Conservation (phyloP, 64 coral and sea anemone species). For the Montipora foliosa region DNA sequence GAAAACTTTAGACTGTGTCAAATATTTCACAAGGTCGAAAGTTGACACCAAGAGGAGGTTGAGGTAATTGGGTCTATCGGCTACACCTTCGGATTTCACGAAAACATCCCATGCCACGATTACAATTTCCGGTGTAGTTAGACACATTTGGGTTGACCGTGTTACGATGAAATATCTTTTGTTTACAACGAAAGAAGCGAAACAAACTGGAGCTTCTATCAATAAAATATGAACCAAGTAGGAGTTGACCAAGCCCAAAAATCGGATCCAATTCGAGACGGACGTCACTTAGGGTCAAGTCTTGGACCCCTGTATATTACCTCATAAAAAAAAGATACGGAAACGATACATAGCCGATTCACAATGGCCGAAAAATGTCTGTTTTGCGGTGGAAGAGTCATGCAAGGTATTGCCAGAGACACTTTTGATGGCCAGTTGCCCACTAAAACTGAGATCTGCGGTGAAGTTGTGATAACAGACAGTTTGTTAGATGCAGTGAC, state of each 20-base stretch:
- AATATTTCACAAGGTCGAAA: neutral
- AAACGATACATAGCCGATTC: slow-evolving; percentile 5
- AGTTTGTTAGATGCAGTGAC: neutral
- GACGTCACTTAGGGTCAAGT: neutral
- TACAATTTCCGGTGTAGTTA: neutral
- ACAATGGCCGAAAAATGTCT: neutral
- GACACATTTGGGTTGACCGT: neutral
- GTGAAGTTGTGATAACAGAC: neutral
- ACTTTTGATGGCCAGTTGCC: neutral
- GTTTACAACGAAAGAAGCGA: neutral
- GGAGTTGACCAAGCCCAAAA: neutral
- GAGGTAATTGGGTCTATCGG: neutral
- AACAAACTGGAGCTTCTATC: neutral
- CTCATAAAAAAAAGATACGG: neutral
- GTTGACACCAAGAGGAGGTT: neutral
- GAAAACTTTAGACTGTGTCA: neutral
- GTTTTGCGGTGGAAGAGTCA: neutral
- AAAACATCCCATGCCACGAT: neutral
- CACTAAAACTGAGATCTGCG: neutral
- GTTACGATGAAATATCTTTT: no score
- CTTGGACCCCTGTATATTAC: neutral
- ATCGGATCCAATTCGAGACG: neutral
- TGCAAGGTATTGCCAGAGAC: neutral
- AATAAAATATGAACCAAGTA: neutral
- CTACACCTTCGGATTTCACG: neutral